Evolutionary conservation across 1,140 invertebrate genomes (phyloP), one percentile per base, ranked within the genome.

Genomic region (Aplysia californica): DNA sequence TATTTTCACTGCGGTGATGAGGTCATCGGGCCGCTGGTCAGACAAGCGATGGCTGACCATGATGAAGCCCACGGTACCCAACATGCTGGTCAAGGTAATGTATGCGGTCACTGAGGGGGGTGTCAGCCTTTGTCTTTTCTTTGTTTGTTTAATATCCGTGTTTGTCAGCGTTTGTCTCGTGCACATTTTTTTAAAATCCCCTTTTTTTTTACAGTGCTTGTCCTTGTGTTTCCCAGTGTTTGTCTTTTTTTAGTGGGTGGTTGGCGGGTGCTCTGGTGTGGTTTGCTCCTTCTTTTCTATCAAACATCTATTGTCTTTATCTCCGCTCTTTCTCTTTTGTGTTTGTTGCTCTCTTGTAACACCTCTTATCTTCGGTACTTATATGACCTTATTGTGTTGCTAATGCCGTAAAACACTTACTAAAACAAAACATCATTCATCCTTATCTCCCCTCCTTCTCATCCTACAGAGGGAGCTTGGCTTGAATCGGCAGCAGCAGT

Each of bases 391-490:
- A 18, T 26, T 21, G 35, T 23, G 29, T 61, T 6, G 41, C n/a
- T 58, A n/a, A 23, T 59, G 15, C 35, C n/a, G n/a, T n/a, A n/a
- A n/a, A n/a, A n/a, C n/a, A n/a, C n/a, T n/a, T n/a, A n/a, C n/a
- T n/a, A n/a, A n/a, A n/a, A n/a, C n/a, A n/a, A n/a, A n/a, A n/a
- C n/a, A n/a, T n/a, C n/a, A n/a, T n/a, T 26, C 56, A 35, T 58
- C 18, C 20, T n/a, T 73, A n/a, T 35, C 31, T 58, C 6, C 21
- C 36, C 21, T 58, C 20, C 44, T 20, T 21, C 4, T 26, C 67
- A 23, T 72, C 18, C 26, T 72, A 56, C 90, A 86, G 84, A 83
- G 91, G 75, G 91, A 81, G 67, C 70, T 83, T 59, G 84, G 84
- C 0, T 74, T 81, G 44, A 79, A 75, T 26, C 55, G 29, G 56